Base-by-base conservation (phyloP, 2,888 invertebrate species). In the Ecdyonurus torrentis region DNA sequence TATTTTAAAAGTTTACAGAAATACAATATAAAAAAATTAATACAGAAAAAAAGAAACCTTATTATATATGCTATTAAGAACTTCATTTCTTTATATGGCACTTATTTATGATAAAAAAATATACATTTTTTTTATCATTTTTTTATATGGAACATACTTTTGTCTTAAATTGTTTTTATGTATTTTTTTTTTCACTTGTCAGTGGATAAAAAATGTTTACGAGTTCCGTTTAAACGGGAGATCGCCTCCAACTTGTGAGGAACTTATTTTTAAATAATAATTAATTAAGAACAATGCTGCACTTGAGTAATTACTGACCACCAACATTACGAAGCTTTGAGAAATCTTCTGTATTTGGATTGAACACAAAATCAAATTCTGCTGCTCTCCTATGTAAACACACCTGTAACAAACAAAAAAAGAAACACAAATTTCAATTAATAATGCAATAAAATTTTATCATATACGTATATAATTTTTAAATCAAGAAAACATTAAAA, bases 331-430 rank as follows among this genome's bases (percentile, higher is more conserved):
- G 55, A 7, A 55, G 55, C n/a, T 55, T 55, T 37, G 37, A 37
- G 37, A 37, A 37, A 15, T 37, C 37, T 10, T 10, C 37, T 5
- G 7, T 22, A n/a, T 22, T 55, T 5, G 55, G 55, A 20, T 22
- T 55, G 19, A 22, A 22, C 55, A 55, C 67, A 52, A 67, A 60
- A 20, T 67, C 66, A n/a, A 58, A 63, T 7, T 65, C 66, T 65
- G 66, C 61, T n/a, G 67, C 64, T 64, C 67, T 65, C 59, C 64
- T 65, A 24, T 66, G 53, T 59, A 67, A 52, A 50, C 66, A 67
- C 58, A 67, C 67, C 67, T 67, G 64, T 15, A 64, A 64, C 18
- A 22, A 64, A 64, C 18, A 22, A 63, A 64, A 62, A 64, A 50
- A 58, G 53, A 59, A 52, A 59, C 50, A 2, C 18, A n/a, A 10